Evolutionary conservation across 2,113 vertebrate genomes (phyloP).

Genomic region (Fukomys damarensis): DNA sequence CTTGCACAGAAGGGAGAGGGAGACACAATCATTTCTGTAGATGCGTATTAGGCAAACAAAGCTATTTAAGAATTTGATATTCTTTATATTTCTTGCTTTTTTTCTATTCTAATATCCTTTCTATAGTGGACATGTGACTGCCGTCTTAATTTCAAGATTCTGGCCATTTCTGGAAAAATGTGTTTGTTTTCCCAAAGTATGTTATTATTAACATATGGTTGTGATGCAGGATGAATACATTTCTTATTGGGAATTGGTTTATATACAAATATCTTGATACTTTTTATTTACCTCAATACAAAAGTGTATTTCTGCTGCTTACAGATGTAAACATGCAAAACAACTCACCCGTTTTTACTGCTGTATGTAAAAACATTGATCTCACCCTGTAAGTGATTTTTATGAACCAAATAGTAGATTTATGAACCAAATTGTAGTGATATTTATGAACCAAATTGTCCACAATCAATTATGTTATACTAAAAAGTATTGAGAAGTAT

Average conservation of each 20-base stretch:
- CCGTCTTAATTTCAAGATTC: not conserved
- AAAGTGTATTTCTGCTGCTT: not conserved
- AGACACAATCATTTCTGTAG: not conserved
- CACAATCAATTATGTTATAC: not conserved
- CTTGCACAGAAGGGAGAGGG: not conserved
- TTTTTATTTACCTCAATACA: not conserved
- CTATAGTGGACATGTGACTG: not conserved
- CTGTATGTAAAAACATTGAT: not conserved
- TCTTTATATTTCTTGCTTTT: not conserved
- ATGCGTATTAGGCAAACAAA: not conserved
- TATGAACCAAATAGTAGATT: not conserved
- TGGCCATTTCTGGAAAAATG: not conserved
- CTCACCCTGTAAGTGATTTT: not conserved
- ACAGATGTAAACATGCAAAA: not conserved
- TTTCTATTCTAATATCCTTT: not conserved
- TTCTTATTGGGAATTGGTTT: not conserved
- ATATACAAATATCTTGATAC: not conserved
- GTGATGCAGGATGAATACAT: not conserved
- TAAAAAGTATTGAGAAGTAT: not conserved
- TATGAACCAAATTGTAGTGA: not conserved
- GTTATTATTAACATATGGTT: not conserved
- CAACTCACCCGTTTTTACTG: not conserved
- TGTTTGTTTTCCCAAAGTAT: not conserved
- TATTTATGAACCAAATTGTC: not conserved
- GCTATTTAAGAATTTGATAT: not conserved